phyloP scores from a whole-genome alignment of 2,888 invertebrate genomes.

The Imbricaverruca yamaguchii region DNA sequence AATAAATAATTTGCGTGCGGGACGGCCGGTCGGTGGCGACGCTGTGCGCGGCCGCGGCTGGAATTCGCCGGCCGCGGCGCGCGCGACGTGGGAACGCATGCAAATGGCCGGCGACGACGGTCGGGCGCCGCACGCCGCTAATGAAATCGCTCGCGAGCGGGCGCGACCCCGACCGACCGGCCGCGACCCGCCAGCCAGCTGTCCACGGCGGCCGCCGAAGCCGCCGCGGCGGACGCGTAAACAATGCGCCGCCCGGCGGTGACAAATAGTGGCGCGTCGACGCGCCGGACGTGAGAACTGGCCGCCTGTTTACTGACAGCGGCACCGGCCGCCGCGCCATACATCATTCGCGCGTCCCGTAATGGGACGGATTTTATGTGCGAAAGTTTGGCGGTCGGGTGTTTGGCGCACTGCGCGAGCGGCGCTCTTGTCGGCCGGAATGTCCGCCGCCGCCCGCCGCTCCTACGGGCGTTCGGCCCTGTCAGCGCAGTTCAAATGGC shows the following conservation, averaged over 20 bases:
- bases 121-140: neutral
- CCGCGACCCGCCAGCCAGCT: neutral
- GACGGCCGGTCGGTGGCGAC: neutral
- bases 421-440: neutral
- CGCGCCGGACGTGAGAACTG: constrained; percentile 7
- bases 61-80: neutral
- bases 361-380: neutral
- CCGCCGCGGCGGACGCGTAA: neutral
- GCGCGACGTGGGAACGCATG: constrained; percentile 10
- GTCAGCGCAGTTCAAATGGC: neutral
- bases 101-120: neutral
- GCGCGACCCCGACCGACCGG: neutral
- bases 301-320: neutral
- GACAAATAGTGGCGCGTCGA: neutral
- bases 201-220: neutral
- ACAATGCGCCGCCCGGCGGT: neutral
- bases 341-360: neutral
- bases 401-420: neutral
- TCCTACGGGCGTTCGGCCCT: too few relatives aligned
- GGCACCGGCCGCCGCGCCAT: neutral
- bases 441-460: too few relatives aligned
- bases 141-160: neutral
- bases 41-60: neutral
- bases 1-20: constrained; percentile 13
- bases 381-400: neutral